Evolutionary conservation across 2,113 vertebrate genomes (phyloP), one percentile per base, ranked within the genome.

Genomic region (Malaclemys terrapin): DNA sequence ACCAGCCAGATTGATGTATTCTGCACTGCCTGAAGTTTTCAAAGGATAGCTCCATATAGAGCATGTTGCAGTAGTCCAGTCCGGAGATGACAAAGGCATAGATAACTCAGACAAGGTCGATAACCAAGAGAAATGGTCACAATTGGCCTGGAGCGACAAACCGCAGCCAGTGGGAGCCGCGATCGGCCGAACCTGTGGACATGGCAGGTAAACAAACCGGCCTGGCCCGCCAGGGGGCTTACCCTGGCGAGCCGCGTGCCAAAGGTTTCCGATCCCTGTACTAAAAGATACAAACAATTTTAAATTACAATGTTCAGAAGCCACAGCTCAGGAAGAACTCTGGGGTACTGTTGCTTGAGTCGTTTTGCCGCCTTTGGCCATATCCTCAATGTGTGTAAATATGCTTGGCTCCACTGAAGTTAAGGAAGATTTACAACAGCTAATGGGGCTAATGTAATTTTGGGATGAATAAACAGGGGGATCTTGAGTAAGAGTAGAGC

Each of bases 1-100:
- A 95, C 92, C 94, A 96, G 96, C 94, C 88, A 96, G 93, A 56
- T 93, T 88, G 91, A 95, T 85, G 2, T 47, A 78, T 78, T 78
- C 38, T 78, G 42, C 11, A 14, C 42, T 42, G 25, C 10, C 75
- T 78, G 75, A 47, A 47, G 38, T 47, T 78, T 78, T 78, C 75
- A 78, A 78, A 78, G 25, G 14, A 47, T 78, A 16, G 38, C 42
- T 78, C 42, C 75, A 47, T 45, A 24, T 47, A 25, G 12, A 47
- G 25, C 42, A 47, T 47, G 47, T 78, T 47, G 75, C 75, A 78
- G 75, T 25, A 78, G 75, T 78, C 75, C 75, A 78, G 7, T 78
- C 12, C 47, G 42, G 42, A 78, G 24, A 78, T 78, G 12, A 14
- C 25, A 78, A 42, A 42, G 5, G 38, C 20, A 75, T 75, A 13